Evolutionary conservation across 2,797 vertebrate species (phyloP).

Genomic region (Argya squamiceps): DNA sequence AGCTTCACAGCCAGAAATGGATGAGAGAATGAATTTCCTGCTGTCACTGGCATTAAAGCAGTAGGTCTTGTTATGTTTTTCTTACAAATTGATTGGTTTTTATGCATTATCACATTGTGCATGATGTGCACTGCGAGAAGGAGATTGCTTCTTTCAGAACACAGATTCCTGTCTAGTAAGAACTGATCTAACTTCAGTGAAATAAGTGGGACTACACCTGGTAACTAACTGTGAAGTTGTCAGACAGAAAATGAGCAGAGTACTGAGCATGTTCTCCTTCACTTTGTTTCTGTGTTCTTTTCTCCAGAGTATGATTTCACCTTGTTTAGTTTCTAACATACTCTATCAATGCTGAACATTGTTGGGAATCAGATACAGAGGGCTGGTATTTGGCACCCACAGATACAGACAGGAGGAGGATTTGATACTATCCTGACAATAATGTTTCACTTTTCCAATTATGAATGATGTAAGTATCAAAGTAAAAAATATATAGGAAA

Average conservation of each 20-base stretch:
- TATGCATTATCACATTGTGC: neutral
- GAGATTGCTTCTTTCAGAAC: neutral
- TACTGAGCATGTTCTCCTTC: neutral
- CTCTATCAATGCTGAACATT: neutral
- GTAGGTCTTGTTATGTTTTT: neutral
- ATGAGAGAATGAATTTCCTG: neutral
- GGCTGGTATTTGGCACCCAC: neutral
- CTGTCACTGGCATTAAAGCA: neutral
- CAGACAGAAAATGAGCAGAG: neutral
- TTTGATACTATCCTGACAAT: rapidly evolving
- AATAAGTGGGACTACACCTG: neutral
- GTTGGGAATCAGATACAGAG: neutral
- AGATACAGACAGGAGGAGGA: neutral
- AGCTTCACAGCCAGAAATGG: neutral
- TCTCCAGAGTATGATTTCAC: neutral
- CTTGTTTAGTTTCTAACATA: neutral
- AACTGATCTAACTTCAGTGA: neutral
- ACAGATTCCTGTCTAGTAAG: neutral
- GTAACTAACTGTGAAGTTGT: neutral
- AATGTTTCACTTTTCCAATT: neutral
- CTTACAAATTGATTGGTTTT: neutral
- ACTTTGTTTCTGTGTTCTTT: neutral
- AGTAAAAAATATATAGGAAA: neutral
- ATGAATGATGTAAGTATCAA: neutral
- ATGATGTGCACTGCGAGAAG: neutral